A percentile compares a stretch with the other conserved stretches of the same genome.
Conservation (phyloP, 2,113 vertebrate species). For the Dicerorhinus sumatrensis region DNA sequence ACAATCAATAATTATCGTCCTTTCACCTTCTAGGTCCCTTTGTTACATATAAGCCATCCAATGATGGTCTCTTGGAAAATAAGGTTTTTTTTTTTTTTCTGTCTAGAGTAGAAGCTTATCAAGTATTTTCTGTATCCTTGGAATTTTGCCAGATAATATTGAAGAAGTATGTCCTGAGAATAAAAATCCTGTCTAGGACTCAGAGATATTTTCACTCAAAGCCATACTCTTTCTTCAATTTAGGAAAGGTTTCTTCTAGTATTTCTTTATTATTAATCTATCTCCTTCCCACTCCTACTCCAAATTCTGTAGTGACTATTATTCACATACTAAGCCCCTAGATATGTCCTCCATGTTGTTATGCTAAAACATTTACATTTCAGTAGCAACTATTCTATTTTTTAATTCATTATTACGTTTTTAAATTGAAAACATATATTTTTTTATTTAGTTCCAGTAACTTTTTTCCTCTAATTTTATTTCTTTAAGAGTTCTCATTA, state of each 20-base stretch:
- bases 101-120: not conserved
- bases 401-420: not conserved
- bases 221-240: not conserved
- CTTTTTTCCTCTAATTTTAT: not conserved
- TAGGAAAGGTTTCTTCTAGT: not conserved
- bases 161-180: not conserved
- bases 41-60: not conserved
- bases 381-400: not conserved
- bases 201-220: not conserved
- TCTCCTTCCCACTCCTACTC: not conserved
- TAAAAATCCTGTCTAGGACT: not conserved
- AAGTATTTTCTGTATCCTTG: not conserved
- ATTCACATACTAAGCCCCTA: not conserved
- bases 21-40: not conserved
- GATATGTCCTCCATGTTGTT: not conserved
- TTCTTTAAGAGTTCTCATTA: not conserved
- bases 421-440: not conserved
- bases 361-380: conserved; percentile 6
- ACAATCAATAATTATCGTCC: not conserved
- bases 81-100: not conserved
- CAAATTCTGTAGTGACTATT: not conserved
- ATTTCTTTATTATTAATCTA: not conserved
- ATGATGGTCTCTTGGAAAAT: not conserved
- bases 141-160: not conserved
- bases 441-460: not conserved